Conservation (phyloP, 2,888 invertebrate species). For the Erebia aethiops region DNA sequence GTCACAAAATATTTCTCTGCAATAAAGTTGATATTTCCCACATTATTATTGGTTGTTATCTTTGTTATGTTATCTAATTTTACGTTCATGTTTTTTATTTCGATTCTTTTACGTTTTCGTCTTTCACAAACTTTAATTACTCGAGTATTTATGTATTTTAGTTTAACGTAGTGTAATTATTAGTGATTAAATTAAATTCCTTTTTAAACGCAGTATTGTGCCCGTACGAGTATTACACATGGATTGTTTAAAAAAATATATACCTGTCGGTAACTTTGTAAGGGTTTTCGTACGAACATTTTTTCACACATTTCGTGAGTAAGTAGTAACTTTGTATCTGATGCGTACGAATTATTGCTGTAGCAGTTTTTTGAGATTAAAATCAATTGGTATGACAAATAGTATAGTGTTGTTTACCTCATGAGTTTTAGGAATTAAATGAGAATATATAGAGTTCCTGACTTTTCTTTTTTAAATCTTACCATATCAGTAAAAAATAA, state of each 20-base stretch:
- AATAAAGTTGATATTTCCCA: conserved; percentile 35
- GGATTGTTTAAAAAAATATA: conserved; percentile 60
- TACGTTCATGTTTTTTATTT: conserved; percentile 65
- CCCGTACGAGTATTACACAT: conserved; percentile 55
- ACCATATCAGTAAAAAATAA: too few relatives aligned
- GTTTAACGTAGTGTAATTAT: conserved; percentile 73
- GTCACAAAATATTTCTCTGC: conserved; percentile 25
- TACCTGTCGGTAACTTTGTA: conserved; percentile 35
- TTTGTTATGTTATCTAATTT: conserved; percentile 80
- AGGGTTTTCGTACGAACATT: conserved; percentile 37
- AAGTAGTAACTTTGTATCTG: conserved; percentile 44
- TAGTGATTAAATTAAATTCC: conserved; percentile 59
- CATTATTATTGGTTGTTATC: conserved; percentile 76
- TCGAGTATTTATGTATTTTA: conserved; percentile 75
- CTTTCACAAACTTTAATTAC: conserved; percentile 58
- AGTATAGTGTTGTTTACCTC: conserved; percentile 82
- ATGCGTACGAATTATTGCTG: conserved; percentile 52
- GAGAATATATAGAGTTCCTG: conserved; percentile 66
- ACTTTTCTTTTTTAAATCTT: not conserved
- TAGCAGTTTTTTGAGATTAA: conserved; percentile 58
- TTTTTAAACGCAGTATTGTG: conserved; percentile 55
- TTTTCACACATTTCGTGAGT: conserved; percentile 48
- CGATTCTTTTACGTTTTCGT: conserved; percentile 55
- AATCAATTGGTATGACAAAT: conserved; percentile 70
- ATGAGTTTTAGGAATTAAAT: conserved; percentile 82